Conservation (phyloP, 2,113 vertebrate species). For the Macaca mulatta region DNA sequence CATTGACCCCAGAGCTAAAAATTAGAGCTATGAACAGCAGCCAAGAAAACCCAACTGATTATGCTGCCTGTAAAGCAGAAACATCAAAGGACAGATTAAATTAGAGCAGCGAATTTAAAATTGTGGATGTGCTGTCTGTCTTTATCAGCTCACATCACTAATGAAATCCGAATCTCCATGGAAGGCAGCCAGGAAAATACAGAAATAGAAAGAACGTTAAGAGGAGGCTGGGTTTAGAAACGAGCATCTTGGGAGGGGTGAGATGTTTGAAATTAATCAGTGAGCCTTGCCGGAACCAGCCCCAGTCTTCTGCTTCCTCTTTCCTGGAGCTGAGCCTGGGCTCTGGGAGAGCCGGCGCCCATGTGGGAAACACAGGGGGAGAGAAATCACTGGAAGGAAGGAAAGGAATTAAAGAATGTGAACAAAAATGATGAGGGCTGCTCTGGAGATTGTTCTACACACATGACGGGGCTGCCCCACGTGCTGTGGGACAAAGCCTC, state of each 20-base stretch:
- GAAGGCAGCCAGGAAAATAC: constrained; percentile 35
- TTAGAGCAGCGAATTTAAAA: constrained; percentile 33
- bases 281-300: background rate
- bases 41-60: constrained; percentile 57
- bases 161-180: background rate
- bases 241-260: background rate
- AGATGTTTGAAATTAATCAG: constrained; percentile 40
- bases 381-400: background rate
- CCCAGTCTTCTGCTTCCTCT: background rate
- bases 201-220: constrained; percentile 44
- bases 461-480: rapidly evolving
- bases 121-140: constrained; percentile 46
- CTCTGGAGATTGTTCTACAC: background rate
- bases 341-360: background rate
- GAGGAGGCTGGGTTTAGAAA: constrained; percentile 22
- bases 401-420: background rate
- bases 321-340: background rate
- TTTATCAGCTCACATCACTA: constrained; percentile 58
- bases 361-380: background rate
- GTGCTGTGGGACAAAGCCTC: background rate
- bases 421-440: background rate
- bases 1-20: constrained; percentile 56
- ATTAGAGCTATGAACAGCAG: constrained; percentile 48
- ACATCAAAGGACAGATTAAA: constrained; percentile 44
- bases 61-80: background rate